Evolutionary conservation across 2,797 vertebrate genomes (phyloP), one percentile per base, ranked within the genome.

Genomic region (Falco novaeseelandiae): DNA sequence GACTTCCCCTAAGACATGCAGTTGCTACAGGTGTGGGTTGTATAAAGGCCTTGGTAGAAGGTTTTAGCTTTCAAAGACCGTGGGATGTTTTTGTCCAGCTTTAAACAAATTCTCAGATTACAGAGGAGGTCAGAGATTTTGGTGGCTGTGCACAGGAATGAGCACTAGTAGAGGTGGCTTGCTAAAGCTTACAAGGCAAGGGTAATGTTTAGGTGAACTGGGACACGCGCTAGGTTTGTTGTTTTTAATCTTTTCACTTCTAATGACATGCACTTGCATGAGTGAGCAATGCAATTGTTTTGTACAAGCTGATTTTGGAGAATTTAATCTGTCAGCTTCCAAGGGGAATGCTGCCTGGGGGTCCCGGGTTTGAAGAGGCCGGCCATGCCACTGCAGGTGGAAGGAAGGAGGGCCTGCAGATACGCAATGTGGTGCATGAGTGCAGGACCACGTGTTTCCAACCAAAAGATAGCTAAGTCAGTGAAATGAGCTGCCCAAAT

Each of bases 281-380:
- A 80, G 2, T 22, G 42, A 92, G 34, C 23, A 48, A 26, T 29
- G 52, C 27, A 14, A 5, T 48, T 71, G 12, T 46, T 93, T 36
- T 67, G 21, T 4, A 84, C 32, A 74, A 51, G 30, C 40, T 82
- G 22, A 61, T 74, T 76, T 54, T 55, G 71, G 46, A 72, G 6
- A 69, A 62, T 58, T 79, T 42, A 46, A 46, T 70, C 51, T 69
- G 22, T 19, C 14, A 13, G 3, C 3, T 65, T 82, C 20, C 40
- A 69, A 72, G 29, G 14, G 51, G 54, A 82, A 69, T 7, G 5
- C 14, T 66, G 9, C 46, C 14, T 42, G 20, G 6, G 11, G 4
- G 3, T 25, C 77, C 34, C 66, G 13, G 10, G 5, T 48, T 12
- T 0, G 1, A 12, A 6, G 8, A 46, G 14, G 3, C 26, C 15